Percentiles rank a stretch among this genome's conserved stretches.
Evolutionary conservation across 1,140 invertebrate genomes (phyloP).

Genomic region (Pachyrhynchus sulphureomaculatus): DNA sequence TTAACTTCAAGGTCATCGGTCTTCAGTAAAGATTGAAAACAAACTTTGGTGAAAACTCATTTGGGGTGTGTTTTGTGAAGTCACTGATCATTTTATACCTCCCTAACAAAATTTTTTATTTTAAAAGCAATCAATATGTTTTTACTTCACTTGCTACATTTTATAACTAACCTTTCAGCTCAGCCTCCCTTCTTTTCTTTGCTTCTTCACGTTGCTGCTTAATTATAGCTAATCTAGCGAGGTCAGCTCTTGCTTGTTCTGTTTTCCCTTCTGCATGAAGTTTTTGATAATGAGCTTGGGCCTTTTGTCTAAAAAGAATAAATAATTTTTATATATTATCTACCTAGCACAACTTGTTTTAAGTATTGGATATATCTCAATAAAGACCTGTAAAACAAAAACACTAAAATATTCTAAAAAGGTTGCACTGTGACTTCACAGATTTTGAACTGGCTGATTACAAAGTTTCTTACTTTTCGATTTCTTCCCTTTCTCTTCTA

Average conservation of each 20-base stretch:
- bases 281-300: constrained; percentile 85
- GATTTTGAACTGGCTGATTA: too few relatives aligned
- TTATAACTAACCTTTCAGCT: constrained; percentile 68
- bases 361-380: too few relatives aligned
- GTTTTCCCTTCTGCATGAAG: constrained; percentile 93
- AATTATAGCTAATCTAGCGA: constrained; percentile 87
- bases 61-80: too few relatives aligned
- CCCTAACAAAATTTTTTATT: too few relatives aligned
- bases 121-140: too few relatives aligned
- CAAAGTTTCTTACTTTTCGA: constrained; percentile 70
- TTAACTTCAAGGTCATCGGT: too few relatives aligned
- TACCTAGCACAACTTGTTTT: background rate
- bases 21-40: too few relatives aligned
- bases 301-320: constrained; percentile 61
- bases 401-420: too few relatives aligned
- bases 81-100: too few relatives aligned
- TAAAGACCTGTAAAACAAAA: too few relatives aligned
- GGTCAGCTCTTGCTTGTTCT: constrained; percentile 90
- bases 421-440: too few relatives aligned
- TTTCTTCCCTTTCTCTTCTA: constrained; percentile 80
- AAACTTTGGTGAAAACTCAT: too few relatives aligned
- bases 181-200: constrained; percentile 83
- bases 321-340: background rate
- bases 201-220: constrained; percentile 93
- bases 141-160: background rate